Conservation (phyloP, 2,113 vertebrate species). For the Protomyctophum bolini region DNA sequence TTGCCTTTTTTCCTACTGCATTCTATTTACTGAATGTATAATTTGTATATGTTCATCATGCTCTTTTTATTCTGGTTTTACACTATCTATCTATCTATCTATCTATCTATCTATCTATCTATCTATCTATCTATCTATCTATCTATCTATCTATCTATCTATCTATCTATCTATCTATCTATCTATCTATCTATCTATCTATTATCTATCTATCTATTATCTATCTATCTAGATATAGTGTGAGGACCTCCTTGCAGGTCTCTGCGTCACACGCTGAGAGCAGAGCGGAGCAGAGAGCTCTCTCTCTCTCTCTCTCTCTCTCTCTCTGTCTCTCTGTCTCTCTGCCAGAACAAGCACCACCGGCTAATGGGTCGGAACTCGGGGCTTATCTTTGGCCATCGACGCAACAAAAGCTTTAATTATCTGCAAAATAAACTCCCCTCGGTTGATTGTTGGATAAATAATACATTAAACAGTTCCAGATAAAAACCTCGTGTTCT, state of each 20-base stretch:
- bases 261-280: constrained; percentile 31
- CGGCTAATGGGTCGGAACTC: constrained; percentile 73
- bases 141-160: too few relatives aligned
- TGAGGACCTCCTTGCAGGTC: constrained; percentile 35
- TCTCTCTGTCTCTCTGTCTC: constrained; percentile 8
- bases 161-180: too few relatives aligned
- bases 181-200: too few relatives aligned
- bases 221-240: not conserved
- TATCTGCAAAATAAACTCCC: constrained; percentile 74
- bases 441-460: constrained; percentile 75
- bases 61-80: too few relatives aligned
- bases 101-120: too few relatives aligned
- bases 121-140: too few relatives aligned
- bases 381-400: constrained; percentile 74
- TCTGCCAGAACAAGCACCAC: constrained; percentile 72
- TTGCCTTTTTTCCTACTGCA: too few relatives aligned
- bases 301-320: constrained; percentile 16
- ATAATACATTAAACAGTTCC: constrained; percentile 75
- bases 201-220: too few relatives aligned
- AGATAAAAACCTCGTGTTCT: constrained; percentile 64
- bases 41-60: too few relatives aligned
- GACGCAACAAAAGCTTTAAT: constrained; percentile 77
- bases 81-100: too few relatives aligned
- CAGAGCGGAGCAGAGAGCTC: too few relatives aligned
- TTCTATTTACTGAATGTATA: too few relatives aligned